A percentile compares a stretch with the other conserved stretches of the same genome.
Conservation (phyloP, 1,140 invertebrate species). For the Asobara japonica region DNA sequence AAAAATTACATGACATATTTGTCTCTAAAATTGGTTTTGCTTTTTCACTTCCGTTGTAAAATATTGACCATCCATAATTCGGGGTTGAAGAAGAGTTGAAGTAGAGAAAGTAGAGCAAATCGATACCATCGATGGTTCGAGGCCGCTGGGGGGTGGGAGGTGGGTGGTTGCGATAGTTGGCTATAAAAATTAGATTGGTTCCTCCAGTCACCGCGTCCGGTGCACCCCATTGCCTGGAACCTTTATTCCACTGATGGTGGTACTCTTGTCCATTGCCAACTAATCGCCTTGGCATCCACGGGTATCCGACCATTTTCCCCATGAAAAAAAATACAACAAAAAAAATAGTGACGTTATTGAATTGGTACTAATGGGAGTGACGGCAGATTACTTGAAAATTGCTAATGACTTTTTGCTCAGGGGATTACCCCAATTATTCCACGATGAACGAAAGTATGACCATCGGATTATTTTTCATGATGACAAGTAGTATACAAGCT, state of each 20-base stretch:
- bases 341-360: neutral
- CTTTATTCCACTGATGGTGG: constrained; percentile 28
- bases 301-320: constrained; percentile 8
- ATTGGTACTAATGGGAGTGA: neutral
- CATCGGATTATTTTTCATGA: too few relatives aligned
- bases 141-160: too few relatives aligned
- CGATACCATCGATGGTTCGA: constrained; percentile 21
- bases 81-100: neutral
- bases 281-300: neutral
- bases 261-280: constrained; percentile 32
- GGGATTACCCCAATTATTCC: neutral
- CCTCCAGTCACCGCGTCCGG: constrained; percentile 13
- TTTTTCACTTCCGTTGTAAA: constrained; percentile 23
- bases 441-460: neutral
- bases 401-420: neutral
- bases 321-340: neutral
- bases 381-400: neutral
- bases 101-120: constrained; percentile 27
- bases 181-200: constrained; percentile 49
- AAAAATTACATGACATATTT: too few relatives aligned
- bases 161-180: constrained; percentile 24
- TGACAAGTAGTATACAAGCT: too few relatives aligned
- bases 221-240: neutral
- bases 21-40: neutral
- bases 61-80: neutral